Base-by-base conservation (phyloP, 1,140 invertebrate genomes). In the Zelostemma sp. region DNA sequence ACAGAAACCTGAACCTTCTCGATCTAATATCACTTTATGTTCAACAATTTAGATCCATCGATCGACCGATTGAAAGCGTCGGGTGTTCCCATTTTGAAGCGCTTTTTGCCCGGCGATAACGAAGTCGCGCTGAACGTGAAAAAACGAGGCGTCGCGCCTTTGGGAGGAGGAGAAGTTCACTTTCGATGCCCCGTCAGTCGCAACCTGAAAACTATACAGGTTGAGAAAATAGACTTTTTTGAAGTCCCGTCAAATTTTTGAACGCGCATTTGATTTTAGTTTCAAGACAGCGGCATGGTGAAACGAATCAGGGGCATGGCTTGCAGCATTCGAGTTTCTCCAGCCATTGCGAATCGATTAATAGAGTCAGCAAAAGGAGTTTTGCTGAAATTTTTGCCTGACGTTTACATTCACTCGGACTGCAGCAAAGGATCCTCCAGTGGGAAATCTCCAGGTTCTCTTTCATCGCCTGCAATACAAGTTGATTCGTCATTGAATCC, bases 371-470 rank as follows among this genome's bases (percentile, higher is more conserved):
- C 97, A 3, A 98, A 99, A 87, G 93, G 94, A 49, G 89, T 95
- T 5, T 89, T 99, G 74, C 87, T 97, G 1, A 93, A 97, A 43
- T 99, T 95, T 81, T 78, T 99, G 21, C 93, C 97, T 6, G 97
- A 99, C 86, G 91, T 99, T 53, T 99, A 97, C 78, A 95, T 99
- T 66, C 92, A 93, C 76, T 94, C 95, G 12, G 97, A 99, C 87
- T 95, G 96, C 81, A 90, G 91, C 75, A 92, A 93, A 80, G 95
- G 97, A 17, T 88, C 89, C 55, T 88, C 91, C 64, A 91, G 93
- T 43, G 97, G 97, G 61, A 95, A 94, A 88, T 96, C 91, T 78
- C 92, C 93, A 12, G 92, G 86, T 86, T 71, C 15, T 15, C 12
- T 46, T 45, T 8, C 16, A 28, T 28, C 25, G 3, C 25, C 3